Evolutionary conservation across 2,113 vertebrate genomes (phyloP).

Genomic region (Tetraodon nigroviridis): DNA sequence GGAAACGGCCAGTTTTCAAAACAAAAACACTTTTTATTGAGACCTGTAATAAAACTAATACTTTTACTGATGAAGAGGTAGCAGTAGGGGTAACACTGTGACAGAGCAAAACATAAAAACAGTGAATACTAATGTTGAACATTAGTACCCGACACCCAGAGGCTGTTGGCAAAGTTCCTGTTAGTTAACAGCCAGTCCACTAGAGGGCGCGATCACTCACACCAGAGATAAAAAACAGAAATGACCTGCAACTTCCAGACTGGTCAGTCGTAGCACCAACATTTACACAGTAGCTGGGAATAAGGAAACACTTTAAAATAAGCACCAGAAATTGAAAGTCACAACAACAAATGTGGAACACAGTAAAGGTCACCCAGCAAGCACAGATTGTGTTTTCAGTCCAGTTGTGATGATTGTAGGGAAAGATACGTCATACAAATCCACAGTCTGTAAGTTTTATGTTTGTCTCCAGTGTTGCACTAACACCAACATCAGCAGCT

Average conservation of each 20-base stretch:
- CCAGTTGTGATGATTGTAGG: too few species aligned
- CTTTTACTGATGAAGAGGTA: constrained; percentile 21
- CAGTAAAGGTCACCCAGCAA: constrained; percentile 27
- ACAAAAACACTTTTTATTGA: constrained; percentile 11
- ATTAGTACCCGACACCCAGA: not conserved
- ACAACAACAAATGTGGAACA: constrained; percentile 14
- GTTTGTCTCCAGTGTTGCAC: constrained; percentile 21
- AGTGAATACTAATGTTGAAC: not conserved
- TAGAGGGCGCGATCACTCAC: constrained; percentile 32
- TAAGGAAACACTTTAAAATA: constrained; percentile 36
- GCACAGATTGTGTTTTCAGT: constrained; percentile 25
- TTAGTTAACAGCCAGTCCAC: constrained; percentile 23
- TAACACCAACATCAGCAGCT: constrained; percentile 26
- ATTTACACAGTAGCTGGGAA: constrained; percentile 36
- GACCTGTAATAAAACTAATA: constrained; percentile 4
- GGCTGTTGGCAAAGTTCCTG: not conserved
- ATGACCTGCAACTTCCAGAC: constrained; percentile 8
- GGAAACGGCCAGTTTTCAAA: not conserved
- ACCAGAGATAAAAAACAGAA: constrained; percentile 11
- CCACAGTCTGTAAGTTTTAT: constrained; percentile 16
- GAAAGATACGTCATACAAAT: not conserved
- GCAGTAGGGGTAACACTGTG: constrained; percentile 13
- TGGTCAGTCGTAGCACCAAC: constrained; percentile 43
- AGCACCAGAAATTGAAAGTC: constrained; percentile 27
- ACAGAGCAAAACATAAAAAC: constrained; percentile 14